Conservation (phyloP, 2,888 invertebrate species). For the Cephus runcator region DNA sequence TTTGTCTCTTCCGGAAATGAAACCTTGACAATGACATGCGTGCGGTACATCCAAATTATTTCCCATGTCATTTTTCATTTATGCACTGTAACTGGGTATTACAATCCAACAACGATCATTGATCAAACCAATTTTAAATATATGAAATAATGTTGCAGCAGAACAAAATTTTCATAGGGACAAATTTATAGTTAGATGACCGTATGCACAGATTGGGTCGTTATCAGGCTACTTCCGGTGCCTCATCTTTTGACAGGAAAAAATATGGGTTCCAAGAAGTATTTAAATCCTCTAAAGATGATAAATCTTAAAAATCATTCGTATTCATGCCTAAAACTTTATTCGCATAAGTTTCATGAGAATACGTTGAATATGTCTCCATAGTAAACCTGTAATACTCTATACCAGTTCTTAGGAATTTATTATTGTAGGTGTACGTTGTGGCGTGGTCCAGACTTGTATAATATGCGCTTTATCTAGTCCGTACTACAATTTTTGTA, state of each 20-base stretch:
- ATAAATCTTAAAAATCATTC: background rate
- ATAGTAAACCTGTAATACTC: background rate
- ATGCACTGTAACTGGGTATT: background rate
- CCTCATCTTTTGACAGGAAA: background rate
- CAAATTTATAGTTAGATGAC: background rate
- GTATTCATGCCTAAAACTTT: background rate
- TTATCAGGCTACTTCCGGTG: background rate
- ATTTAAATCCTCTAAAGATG: background rate
- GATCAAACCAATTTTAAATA: background rate
- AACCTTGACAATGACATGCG: background rate
- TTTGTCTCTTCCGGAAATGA: background rate
- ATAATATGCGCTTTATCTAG: background rate
- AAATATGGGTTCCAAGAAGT: background rate
- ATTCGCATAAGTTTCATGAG: background rate
- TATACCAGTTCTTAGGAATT: background rate
- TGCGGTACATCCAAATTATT: background rate
- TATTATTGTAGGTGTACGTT: background rate
- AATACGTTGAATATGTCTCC: background rate
- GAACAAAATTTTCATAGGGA: background rate
- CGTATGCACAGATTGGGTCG: background rate
- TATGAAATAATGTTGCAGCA: background rate
- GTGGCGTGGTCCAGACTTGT: background rate
- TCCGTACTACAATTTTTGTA: background rate
- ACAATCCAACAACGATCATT: background rate
- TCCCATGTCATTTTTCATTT: background rate